Base-by-base conservation (phyloP, 2,797 vertebrate species). In the Enteromius fasciolatus region DNA sequence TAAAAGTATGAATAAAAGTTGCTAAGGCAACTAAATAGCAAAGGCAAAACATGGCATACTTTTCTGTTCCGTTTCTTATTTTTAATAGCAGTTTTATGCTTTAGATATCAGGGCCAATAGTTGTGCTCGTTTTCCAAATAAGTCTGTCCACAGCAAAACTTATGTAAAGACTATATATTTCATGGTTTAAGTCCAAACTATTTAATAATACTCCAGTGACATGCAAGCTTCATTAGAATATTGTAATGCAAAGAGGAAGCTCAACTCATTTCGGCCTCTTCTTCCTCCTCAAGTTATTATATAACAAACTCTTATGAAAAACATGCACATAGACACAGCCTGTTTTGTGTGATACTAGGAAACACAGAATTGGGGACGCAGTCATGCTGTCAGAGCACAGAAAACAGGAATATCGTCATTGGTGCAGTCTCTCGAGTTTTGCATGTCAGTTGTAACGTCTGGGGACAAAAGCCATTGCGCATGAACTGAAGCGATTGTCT, bases 281-380 rank as follows among this genome's bases (percentile, higher is more conserved):
- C 54, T 69, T 50, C 6, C 59, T 72, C 41, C 54, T 36, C 4
- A 50, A 80, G 54, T 72, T 73, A 80, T 80, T 80, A 59, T 72
- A 25, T 70, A 73, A 63, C 48, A 69, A 14, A 31, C 48, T 25
- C 18, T 85, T 72, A 83, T 79, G 68, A 82, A 83, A 79, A 85
- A 78, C 86, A 83, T 54, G 48, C 66, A 79, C 54, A 70, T 12
- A 20, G 59, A 86, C 75, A 70, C 50, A 76, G 63, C 18, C 14
- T 82, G 78, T 48, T 83, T 74, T 85, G 67, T 83, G 83, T 73
- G 61, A 63, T 54, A 36, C 31, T 73, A 54, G 86, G 67, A 80
- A 61, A 77, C n/a, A 50, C 52, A 81, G 79, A 63, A 25, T 50
- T 41, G 18, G 39, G 41, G 74, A 84, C 23, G 33, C 76, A 63